Conservation (phyloP, 2,888 invertebrate genomes). For the Gisinianus flammeolus region DNA sequence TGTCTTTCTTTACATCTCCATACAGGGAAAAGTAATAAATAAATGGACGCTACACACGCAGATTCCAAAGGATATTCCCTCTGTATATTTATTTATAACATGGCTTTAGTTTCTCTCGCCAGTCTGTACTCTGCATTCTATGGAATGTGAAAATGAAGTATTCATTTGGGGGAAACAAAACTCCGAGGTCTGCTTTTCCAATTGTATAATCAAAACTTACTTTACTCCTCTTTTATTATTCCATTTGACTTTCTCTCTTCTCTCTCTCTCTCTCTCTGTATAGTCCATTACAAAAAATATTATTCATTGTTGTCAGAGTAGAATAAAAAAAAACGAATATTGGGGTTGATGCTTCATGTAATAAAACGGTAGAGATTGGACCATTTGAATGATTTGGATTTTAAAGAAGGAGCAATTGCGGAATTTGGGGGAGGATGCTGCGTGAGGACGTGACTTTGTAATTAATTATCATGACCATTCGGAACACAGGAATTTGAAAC, state of each 20-base stretch:
- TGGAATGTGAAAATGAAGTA: neutral
- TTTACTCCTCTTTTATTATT: too few relatives aligned
- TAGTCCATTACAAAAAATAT: too few relatives aligned
- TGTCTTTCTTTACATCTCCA: neutral
- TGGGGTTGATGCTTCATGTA: neutral
- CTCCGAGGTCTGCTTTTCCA: neutral
- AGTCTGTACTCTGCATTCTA: neutral
- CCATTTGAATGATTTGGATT: neutral
- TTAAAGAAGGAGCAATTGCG: neutral
- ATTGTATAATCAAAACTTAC: neutral
- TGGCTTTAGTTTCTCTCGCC: neutral
- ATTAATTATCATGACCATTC: neutral
- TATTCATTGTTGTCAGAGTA: neutral
- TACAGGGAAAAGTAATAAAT: neutral
- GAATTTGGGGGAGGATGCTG: neutral
- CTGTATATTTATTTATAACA: neutral
- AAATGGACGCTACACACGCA: neutral
- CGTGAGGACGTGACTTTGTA: neutral
- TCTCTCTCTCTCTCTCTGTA: neutral
- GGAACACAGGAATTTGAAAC: neutral
- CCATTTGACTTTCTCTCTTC: too few relatives aligned
- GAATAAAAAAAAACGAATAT: neutral
- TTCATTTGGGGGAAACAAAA: neutral
- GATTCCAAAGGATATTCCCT: neutral
- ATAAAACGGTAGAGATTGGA: neutral